Evolutionary conservation across 2,888 invertebrate species (phyloP), one percentile per base, ranked within the genome.

Genomic region (Nudaria mundana): DNA sequence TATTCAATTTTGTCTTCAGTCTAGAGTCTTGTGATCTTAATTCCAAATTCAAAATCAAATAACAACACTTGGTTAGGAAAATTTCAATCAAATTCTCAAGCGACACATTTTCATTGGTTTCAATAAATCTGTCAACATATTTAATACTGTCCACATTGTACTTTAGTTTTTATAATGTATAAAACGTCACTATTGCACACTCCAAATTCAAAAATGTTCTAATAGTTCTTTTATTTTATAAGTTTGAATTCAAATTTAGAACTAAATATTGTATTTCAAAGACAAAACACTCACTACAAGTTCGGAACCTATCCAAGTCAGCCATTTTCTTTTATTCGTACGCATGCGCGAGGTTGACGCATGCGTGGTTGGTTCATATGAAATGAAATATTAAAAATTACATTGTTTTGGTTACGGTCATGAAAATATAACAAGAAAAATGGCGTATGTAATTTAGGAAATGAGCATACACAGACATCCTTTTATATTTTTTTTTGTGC

Each of bases 61-160:
- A 13, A 22, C 18, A 20, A 29, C 31, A 3, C 24, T 10, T 6
- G 2, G 4, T 15, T 23, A n/a, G 15, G 8, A 33, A 12, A 33
- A 36, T 32, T 36, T 18, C 18, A 52, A 53, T 59, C 56, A 57
- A 65, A 57, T 52, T 63, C 56, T 62, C 52, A 52, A 61, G 54
- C 60, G 65, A 66, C 70, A 70, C 73, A 73, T 78, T 56, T 65
- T 62, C 62, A 66, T 63, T 63, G 54, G 69, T 68, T 65, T 50
- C 57, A 57, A 66, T 67, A 46, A 58, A 68, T 66, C 69, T 78
- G 76, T 81, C 81, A 79, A 79, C 80, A 79, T 52, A 37, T 39
- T 44, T 41, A 39, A 49, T 45, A 44, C 53, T 52, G 23, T 43
- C 14, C 47, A 56, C 40, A 41, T 38, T 8, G 24, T 28, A 29